Evolutionary conservation across 2,888 invertebrate genomes (phyloP), one percentile per base, ranked within the genome.

Genomic region (Sesia apiformis): DNA sequence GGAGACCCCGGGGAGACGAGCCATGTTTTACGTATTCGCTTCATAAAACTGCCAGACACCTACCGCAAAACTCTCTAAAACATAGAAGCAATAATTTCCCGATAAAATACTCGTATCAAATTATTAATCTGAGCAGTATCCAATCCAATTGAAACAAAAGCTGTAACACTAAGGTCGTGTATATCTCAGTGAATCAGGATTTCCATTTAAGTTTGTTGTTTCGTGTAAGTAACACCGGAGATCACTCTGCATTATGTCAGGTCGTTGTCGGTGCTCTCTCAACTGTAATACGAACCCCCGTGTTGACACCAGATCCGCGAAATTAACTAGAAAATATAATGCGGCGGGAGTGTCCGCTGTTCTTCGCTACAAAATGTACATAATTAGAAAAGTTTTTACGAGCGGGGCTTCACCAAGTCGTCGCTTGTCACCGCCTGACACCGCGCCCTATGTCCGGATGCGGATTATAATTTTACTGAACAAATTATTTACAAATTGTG

Each of bases 361-460:
- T 82, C 82, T 86, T 84, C 78, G 79, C 82, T 79, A 79, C 86
- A 81, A 84, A 89, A 86, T 86, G 81, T 83, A 82, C 81, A 84
- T 88, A 88, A 88, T 88, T 88, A 89, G 82, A 81, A 88, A 88
- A 88, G 87, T 88, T 89, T 89, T 87, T 87, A 87, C 78, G 85
- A 84, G 81, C 78, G 67, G 63, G 70, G 72, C 73, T 72, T 64
- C 77, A 76, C 68, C 76, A 78, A 82, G 79, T 78, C 79, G 79
- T 68, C 78, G 83, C 76, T 74, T 85, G 85, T 84, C 87, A 81
- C 76, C 61, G 73, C 68, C 75, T 74, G 78, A 74, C 76, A 78
- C 81, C 70, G 72, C 78, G 61, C 74, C 79, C 77, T 76, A 79
- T 83, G 82, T 81, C 79, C 80, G 77, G 78, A 70, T 69, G 69